These are phyloP conservation scores for Stenchaetothrips biformis DNA, from an alignment of 2,888 invertebrate genomes.

Conservation along the genomic window DNA sequence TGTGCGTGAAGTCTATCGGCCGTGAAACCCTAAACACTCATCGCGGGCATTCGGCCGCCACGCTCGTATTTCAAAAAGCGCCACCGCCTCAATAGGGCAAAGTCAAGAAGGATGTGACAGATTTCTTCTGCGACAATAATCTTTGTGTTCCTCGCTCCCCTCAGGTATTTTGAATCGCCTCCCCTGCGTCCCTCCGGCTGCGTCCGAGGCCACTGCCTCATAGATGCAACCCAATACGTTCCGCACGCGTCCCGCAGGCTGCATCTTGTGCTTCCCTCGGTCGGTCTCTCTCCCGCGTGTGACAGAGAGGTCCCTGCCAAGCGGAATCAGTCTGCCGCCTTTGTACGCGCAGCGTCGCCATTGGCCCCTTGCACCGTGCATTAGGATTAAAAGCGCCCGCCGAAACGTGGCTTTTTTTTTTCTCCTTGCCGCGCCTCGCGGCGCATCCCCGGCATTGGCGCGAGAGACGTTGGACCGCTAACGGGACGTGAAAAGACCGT, in stretches of 20 bases:
- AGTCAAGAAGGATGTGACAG: slow-evolving; percentile 24
- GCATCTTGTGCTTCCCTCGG: neutral
- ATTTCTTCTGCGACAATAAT: slow-evolving; percentile 23
- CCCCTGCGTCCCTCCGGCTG: no score
- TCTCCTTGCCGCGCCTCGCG: neutral
- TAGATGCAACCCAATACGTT: no score
- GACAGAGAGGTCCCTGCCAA: no score
- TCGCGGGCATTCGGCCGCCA: neutral
- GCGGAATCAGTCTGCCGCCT: no score
- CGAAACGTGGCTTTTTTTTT: neutral
- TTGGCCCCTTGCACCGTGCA: neutral
- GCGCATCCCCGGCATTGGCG: neutral
- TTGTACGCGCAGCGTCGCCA: neutral
- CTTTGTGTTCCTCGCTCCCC: neutral
- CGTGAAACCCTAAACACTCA: slow-evolving; percentile 23
- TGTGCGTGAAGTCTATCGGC: neutral
- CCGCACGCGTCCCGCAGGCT: no score
- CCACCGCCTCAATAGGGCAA: neutral
- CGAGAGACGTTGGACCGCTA: neutral
- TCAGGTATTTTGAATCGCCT: no score
- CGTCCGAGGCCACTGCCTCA: no score
- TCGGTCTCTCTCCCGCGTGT: neutral
- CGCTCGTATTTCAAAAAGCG: neutral
- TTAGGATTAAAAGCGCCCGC: neutral
- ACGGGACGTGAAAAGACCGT: neutral